Conservation (phyloP, 2,113 vertebrate genomes). For the Orcinus orca region DNA sequence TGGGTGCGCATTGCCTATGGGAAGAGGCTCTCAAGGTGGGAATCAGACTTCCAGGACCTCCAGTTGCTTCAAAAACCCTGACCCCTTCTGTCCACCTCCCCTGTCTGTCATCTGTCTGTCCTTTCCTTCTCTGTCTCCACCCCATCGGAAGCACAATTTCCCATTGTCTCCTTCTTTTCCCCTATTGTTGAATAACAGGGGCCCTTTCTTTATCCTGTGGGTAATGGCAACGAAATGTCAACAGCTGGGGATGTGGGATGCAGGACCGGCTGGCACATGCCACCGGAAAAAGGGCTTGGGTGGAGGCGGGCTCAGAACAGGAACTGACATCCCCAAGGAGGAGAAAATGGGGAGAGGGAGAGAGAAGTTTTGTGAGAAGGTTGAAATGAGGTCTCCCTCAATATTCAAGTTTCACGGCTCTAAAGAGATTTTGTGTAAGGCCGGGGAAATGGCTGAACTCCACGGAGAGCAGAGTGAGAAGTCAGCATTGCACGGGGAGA, state of each 20-base stretch:
- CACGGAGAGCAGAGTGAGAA: fast-evolving
- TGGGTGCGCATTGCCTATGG: neutral
- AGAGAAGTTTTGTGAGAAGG: neutral
- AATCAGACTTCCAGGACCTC: slow-evolving; percentile 31
- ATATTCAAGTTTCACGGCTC: neutral
- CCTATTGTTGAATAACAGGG: slow-evolving; percentile 82
- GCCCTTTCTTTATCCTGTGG: slow-evolving; percentile 69
- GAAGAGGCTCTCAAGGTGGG: neutral
- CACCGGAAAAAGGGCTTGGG: slow-evolving; percentile 66
- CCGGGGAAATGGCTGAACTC: neutral
- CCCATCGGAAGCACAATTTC: slow-evolving; percentile 84
- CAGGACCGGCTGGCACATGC: slow-evolving; percentile 70
- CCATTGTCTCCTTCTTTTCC: slow-evolving; percentile 82
- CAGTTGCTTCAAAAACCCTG: slow-evolving; percentile 42
- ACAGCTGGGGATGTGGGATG: slow-evolving; percentile 75
- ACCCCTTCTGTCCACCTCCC: slow-evolving; percentile 51
- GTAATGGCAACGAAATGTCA: slow-evolving; percentile 65
- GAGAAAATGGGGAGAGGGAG: neutral
- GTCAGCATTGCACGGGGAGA: neutral
- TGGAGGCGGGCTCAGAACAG: neutral
- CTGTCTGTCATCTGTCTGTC: slow-evolving; percentile 62
- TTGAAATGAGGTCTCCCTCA: neutral
- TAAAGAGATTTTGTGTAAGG: neutral
- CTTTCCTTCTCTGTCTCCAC: slow-evolving; percentile 54
- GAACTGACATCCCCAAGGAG: neutral